Conservation (phyloP, 2,797 vertebrate genomes). For the Cyprinella venusta region DNA sequence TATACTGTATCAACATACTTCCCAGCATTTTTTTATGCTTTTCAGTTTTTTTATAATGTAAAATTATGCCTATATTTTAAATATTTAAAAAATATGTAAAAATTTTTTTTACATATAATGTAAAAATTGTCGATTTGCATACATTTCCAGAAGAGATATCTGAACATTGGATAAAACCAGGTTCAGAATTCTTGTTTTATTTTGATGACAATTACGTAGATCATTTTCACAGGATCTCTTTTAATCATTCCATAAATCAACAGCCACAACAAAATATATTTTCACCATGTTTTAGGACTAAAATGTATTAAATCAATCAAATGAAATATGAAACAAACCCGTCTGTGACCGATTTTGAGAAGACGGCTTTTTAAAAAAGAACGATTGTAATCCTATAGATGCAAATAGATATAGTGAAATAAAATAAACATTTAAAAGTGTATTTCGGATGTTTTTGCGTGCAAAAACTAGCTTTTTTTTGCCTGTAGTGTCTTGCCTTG, state of each 20-base stretch:
- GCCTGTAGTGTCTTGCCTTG: neutral
- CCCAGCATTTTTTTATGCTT: neutral
- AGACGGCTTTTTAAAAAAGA: neutral
- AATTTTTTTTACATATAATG: too few relatives aligned
- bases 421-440: neutral
- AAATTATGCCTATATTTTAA: too few relatives aligned
- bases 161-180: neutral
- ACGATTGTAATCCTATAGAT: neutral
- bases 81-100: too few relatives aligned
- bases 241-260: neutral
- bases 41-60: neutral
- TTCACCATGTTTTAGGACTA: neutral
- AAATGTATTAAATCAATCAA: neutral
- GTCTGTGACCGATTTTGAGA: neutral
- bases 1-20: neutral
- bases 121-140: too few relatives aligned
- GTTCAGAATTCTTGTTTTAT: neutral
- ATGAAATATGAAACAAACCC: neutral
- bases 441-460: neutral
- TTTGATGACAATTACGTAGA: neutral
- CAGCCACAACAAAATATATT: neutral
- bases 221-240: neutral
- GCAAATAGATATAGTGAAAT: neutral
- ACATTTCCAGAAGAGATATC: too few relatives aligned
- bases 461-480: neutral